Conservation (phyloP, 2,888 invertebrate species). For the Leucozona laternaria region DNA sequence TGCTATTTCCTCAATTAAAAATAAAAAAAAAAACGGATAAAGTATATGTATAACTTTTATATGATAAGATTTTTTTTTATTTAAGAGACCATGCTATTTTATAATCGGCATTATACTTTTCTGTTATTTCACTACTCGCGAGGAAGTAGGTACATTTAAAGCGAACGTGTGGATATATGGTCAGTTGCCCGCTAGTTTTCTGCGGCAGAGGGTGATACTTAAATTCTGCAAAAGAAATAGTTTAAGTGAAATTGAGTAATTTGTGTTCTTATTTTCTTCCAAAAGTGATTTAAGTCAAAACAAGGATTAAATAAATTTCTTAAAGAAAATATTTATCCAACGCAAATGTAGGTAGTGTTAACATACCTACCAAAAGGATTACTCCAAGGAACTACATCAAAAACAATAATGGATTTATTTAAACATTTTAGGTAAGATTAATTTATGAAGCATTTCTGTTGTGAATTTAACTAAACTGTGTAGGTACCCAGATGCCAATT, state of each 20-base stretch:
- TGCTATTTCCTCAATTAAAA: constrained; percentile 48
- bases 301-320: background rate
- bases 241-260: constrained; percentile 6
- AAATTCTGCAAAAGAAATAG: constrained; percentile 30
- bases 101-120: constrained; percentile 53
- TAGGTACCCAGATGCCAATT: background rate
- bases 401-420: constrained; percentile 23
- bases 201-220: constrained; percentile 80
- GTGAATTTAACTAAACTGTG: background rate
- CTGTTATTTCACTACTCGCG: constrained; percentile 53
- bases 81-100: constrained; percentile 55
- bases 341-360: background rate
- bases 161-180: constrained; percentile 78
- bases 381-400: background rate
- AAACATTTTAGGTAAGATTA: constrained; percentile 12
- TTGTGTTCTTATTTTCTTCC: background rate
- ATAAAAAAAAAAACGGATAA: constrained; percentile 62
- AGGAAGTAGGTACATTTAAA: constrained; percentile 77
- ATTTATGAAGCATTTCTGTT: background rate
- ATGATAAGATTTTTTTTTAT: constrained; percentile 64
- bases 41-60: constrained; percentile 56
- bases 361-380: constrained; percentile 20
- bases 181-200: constrained; percentile 83
- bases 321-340: background rate
- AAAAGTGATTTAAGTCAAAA: background rate